Evolutionary conservation across 2,113 vertebrate genomes (phyloP), one percentile per base, ranked within the genome.

Genomic region (Xyliphius kryptos): DNA sequence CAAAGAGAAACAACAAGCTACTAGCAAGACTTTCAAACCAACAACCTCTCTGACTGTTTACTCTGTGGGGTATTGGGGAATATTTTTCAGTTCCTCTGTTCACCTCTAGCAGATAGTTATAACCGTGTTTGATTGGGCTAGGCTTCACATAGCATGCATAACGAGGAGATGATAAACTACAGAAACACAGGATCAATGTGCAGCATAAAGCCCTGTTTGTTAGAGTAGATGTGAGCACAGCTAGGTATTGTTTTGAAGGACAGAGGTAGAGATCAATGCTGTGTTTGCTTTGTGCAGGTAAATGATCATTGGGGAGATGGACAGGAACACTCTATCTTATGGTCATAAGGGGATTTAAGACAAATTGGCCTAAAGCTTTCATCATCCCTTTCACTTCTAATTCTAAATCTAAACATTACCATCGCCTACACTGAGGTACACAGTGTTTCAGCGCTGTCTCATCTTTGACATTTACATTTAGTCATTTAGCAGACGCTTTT

Each of bases 241-340:
- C 61, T 64, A 70, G 63, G 64, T 72, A 66, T 74, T 74, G 70
- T 69, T 74, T 56, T 69, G 66, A 55, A 72, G 74, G 69, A 67
- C 56, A 61, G 26, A 60, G 16, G 52, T 12, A 61, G 36, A 74
- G 70, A 77, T 80, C 77, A 63, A 84, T 82, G 76, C 68, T 16
- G 66, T 73, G 69, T 82, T 81, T 83, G 78, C 81, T 82, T 80
- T 77, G 76, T 82, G 82, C 82, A 81, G 78, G 78, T 78, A 84
- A 83, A 84, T 82, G 80, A 82, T 80, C 71, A 72, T 71, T 63
- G 62, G 65, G 50, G 70, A 75, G 69, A 79, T 13, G 56, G 70
- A 81, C 80, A 81, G 74, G 61, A 62, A 58, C 74, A 79, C 74
- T 83, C 79, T 12, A 68, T 83, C 83, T 81, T 83, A 53, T 52